Conservation (phyloP, 23 tunicate genomes). For the Ascidia mentula region DNA sequence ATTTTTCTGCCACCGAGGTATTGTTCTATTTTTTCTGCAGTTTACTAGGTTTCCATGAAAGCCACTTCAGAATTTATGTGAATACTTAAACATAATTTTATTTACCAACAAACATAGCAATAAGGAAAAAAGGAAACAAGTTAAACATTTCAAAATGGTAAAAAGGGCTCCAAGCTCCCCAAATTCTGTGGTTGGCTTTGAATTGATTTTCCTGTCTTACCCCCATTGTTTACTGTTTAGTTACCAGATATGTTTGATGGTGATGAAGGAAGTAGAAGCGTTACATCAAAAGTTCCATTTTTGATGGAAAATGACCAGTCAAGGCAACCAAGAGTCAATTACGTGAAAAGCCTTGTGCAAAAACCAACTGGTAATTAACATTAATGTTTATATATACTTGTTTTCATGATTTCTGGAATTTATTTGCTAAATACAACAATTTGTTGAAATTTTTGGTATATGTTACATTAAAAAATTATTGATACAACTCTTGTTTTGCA, state of each 20-base stretch:
- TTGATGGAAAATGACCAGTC: slow-evolving; percentile 8
- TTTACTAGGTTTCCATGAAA: not conserved
- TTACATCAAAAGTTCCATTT: not conserved
- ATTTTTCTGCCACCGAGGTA: slow-evolving; percentile 80
- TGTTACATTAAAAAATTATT: not conserved
- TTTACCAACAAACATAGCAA: no score
- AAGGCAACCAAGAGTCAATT: slow-evolving; percentile 75
- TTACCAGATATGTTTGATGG: slow-evolving; percentile 24
- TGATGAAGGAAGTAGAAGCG: slow-evolving; percentile 39
- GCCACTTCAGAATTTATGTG: no score
- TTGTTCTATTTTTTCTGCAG: not conserved
- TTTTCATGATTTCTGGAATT: not conserved
- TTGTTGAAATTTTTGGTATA: no score
- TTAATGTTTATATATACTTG: not conserved
- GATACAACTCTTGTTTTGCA: not conserved
- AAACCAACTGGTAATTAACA: slow-evolving; percentile 66
- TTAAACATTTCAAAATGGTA: no score
- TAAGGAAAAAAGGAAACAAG: no score
- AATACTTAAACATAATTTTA: no score
- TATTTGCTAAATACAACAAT: no score
- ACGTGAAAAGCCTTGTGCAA: slow-evolving; percentile 56
- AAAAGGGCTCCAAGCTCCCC: no score
- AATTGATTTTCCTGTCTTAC: not conserved
- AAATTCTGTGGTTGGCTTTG: no score
- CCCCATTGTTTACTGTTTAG: not conserved